These are phyloP conservation scores for Drosophila gaucha DNA, from an alignment of 2,888 invertebrate species.

Conservation along the genomic window DNA sequence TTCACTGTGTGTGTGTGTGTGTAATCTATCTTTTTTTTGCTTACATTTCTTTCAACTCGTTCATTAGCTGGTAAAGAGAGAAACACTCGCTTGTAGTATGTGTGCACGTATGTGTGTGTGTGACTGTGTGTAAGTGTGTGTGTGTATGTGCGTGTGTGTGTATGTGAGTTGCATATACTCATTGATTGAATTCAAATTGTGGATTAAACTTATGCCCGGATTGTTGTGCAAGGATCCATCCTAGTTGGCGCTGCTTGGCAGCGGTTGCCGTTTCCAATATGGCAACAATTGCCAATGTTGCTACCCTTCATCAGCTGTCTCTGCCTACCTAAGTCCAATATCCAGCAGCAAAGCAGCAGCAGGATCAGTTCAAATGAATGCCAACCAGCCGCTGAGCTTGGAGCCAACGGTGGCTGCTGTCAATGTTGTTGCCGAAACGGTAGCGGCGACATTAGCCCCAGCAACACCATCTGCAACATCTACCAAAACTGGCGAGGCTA, in stretches of 20 bases:
- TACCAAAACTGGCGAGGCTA: slow-evolving; percentile 29
- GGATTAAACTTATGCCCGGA: slow-evolving; percentile 10
- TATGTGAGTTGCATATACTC: not conserved
- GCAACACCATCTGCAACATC: slow-evolving; percentile 25
- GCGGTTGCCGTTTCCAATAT: slow-evolving; percentile 42
- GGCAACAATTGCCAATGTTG: slow-evolving; percentile 35
- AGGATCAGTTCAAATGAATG: slow-evolving; percentile 49
- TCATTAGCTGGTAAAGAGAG: slow-evolving; percentile 26
- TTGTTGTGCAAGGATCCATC: slow-evolving; percentile 29
- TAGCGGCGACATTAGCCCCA: slow-evolving; percentile 14
- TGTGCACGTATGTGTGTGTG: slow-evolving; percentile 3
- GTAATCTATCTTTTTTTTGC: not conserved
- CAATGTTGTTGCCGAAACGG: slow-evolving; percentile 31
- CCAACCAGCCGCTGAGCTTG: slow-evolving; percentile 60
- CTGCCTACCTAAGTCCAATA: slow-evolving; percentile 45
- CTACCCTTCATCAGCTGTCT: slow-evolving; percentile 35
- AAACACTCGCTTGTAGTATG: slow-evolving; percentile 22
- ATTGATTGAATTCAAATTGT: slow-evolving; percentile 6
- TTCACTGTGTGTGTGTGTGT: slow-evolving; percentile 3
- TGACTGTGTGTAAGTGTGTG: slow-evolving; percentile 1
- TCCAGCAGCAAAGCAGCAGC: slow-evolving; percentile 12
- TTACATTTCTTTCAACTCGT: slow-evolving; percentile 22
- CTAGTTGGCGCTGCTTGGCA: slow-evolving; percentile 36
- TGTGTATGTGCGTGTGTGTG: slow-evolving; percentile 9
- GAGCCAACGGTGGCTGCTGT: slow-evolving; percentile 60